phyloP scores from a whole-genome alignment of 2,113 vertebrate genomes.

The Rhinopomastus cyanomelas region DNA sequence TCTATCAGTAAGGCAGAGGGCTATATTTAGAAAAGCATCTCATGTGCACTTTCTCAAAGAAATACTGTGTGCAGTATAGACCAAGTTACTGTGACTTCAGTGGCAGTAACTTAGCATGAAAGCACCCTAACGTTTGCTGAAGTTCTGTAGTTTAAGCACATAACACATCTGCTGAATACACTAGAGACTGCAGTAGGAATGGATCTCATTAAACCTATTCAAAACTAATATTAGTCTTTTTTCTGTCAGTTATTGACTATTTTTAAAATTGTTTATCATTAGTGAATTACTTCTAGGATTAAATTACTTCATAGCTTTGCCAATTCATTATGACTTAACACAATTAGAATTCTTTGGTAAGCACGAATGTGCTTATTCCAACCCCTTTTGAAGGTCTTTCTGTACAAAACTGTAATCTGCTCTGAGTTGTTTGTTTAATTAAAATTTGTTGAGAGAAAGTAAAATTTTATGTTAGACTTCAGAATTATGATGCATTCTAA shows the following conservation, averaged over 20 bases:
- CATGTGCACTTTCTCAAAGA: background rate
- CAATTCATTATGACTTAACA: background rate
- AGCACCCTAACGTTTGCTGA: background rate
- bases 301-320: background rate
- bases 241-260: background rate
- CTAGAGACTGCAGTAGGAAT: background rate
- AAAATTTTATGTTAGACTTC: conserved; percentile 10
- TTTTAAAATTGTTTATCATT: background rate
- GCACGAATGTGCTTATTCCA: background rate
- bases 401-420: background rate
- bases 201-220: background rate
- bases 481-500: conserved; percentile 18
- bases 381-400: background rate
- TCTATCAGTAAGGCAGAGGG: background rate
- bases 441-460: background rate
- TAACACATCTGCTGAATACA: background rate
- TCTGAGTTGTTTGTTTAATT: conserved; percentile 37
- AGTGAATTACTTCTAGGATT: background rate
- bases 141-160: background rate
- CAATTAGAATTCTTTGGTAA: background rate
- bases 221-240: background rate
- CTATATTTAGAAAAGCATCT: background rate
- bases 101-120: background rate
- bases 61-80: background rate
- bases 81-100: background rate